Base-by-base conservation (phyloP, 2,888 invertebrate genomes). In the Neoascia interrupta region DNA sequence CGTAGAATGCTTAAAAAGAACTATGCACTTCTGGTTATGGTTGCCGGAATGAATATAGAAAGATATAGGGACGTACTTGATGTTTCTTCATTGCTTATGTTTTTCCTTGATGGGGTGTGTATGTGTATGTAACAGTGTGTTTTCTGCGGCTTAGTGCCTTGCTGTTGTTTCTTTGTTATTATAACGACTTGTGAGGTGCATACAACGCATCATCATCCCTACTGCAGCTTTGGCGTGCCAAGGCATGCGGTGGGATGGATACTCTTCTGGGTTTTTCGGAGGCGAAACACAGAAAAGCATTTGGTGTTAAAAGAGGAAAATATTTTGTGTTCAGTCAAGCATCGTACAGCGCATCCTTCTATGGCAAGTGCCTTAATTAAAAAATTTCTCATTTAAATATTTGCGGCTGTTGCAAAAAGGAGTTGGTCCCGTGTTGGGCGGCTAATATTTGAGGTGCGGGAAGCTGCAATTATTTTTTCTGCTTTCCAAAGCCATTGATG, bases 321-420 rank as follows among this genome's bases (percentile, higher is more conserved):
- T n/a, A n/a, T n/a, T n/a, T n/a, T n/a, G n/a, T n/a, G n/a, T n/a
- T n/a, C n/a, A n/a, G n/a, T n/a, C n/a, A n/a, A n/a, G n/a, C n/a
- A 16, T 16, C 5, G 37, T 13, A 11, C 16, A 21, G n/a, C 3
- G 10, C 5, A 28, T 19, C 6, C 41, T 10, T 39, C 28, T 39
- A 28, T 49, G 64, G 51, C 21, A 64, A 75, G 58, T 56, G 53
- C 51, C 58, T 76, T 70, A 76, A 76, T 76, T 76, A 76, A 72
- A 76, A 72, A 45, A 39, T 47, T 76, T 58, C 64, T 31, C 76
- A 70, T 58, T 76, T 37, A 76, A 72, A 76, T 60, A 72, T 64
- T 72, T 76, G 64, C 51, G 64, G 72, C 21, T 13, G 28, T 53
- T 49, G 28, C 19, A 19, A 21, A 16, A 23, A 10, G 5, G 28